Percentiles rank a stretch among this genome's conserved stretches.
These are phyloP conservation scores for Arenaria interpres DNA, from an alignment of 2,113 vertebrate species.

Conservation along the genomic window DNA sequence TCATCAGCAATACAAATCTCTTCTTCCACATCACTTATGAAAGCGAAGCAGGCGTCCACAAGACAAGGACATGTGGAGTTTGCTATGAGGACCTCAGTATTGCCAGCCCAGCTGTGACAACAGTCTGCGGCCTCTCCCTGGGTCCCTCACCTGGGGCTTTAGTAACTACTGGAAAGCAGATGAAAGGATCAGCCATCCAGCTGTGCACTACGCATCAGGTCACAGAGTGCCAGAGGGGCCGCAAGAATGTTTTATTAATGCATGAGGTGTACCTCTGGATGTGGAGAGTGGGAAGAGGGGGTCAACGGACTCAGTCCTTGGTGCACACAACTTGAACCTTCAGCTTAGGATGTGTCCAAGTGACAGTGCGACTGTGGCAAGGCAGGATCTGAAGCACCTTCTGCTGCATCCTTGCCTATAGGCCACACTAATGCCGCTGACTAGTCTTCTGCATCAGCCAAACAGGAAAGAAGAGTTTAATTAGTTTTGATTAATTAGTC, in stretches of 20 bases:
- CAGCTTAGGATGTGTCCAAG: not conserved
- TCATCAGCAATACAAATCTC: not conserved
- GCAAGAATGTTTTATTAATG: accelerated
- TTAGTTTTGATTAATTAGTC: not conserved
- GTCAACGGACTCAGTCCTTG: not conserved
- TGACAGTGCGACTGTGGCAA: not conserved
- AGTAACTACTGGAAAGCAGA: not conserved
- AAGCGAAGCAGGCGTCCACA: not conserved
- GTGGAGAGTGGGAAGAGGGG: not conserved
- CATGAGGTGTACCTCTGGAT: not conserved
- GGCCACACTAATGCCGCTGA: not conserved
- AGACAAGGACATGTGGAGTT: not conserved
- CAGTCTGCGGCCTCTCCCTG: not conserved
- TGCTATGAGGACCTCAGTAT: not conserved
- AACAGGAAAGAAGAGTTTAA: not conserved
- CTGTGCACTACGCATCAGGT: not conserved
- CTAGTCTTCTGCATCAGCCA: not conserved
- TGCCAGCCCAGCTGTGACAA: not conserved
- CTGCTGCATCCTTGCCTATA: not conserved
- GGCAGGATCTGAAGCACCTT: not conserved
- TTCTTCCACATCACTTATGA: not conserved
- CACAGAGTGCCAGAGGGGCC: not conserved
- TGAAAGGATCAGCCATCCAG: not conserved
- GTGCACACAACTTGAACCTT: not conserved
- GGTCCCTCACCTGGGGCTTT: not conserved